Evolutionary conservation across 92 coral and sea anemone genomes (phyloP), one percentile per base, ranked within the genome.

Genomic region (Phymanthus crucifer): DNA sequence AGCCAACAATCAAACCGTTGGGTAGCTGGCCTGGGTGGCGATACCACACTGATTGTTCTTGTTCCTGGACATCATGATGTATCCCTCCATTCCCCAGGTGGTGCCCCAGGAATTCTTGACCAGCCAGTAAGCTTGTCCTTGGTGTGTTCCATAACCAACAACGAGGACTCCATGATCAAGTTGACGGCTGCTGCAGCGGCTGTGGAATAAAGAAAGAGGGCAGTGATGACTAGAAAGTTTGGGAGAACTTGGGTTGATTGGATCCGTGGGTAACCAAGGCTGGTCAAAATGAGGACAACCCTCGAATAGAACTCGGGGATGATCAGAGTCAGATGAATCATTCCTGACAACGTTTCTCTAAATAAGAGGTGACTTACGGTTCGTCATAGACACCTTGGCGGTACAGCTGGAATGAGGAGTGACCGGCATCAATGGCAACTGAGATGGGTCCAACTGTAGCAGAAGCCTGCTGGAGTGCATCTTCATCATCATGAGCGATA

Each of bases 41-140:
- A 94, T 94, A 65, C 98, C 98, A 85, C 98, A 94, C 78, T 94
- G 98, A 82, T 94, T 94, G 67, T 87, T 72, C 74, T 65, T 82
- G 88, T 92, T 92, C 34, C 98, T 80, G 10, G 98, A 87, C 98
- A 94, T 94, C 98, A 93, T 87, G 76, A 94, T 89, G 82, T 94
- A 94, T 9, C 98, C 98, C 32, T 91, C 71, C 85, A 85, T 78
- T 23, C 96, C 98, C 98, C 98, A 94, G 37, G 80, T 33, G 11
- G 67, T 21, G 10, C 87, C 98, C 98, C 98, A 94, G 34, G 97
- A 91, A 85, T 94, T 94, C 87, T 94, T 94, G 32, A 91, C 98
- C 80, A 94, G 79, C 98, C 98, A 94, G 88, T 94, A 94, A 45
- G 87, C 98, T 66, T 89, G 29, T 31, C 97, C 94, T 3, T 73